phyloP scores from a whole-genome alignment of 2,113 vertebrate species.

The Melospiza melodia region DNA sequence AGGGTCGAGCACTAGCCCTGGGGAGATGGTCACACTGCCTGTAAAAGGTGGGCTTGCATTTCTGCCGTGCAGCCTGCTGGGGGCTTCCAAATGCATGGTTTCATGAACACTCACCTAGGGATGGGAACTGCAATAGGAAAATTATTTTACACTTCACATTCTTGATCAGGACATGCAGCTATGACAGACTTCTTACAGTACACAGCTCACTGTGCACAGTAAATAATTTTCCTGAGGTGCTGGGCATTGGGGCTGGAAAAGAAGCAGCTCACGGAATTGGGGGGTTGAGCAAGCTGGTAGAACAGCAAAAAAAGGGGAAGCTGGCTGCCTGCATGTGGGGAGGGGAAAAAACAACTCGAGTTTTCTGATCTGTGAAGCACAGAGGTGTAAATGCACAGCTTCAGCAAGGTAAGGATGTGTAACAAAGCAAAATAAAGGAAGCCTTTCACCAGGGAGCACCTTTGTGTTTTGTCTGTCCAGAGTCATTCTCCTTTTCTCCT shows the following conservation, averaged over 20 bases:
- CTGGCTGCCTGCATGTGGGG: background rate
- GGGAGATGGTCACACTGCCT: background rate
- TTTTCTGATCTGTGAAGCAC: background rate
- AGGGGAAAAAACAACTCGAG: background rate
- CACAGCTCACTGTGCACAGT: background rate
- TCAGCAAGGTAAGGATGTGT: background rate
- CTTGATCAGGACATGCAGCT: background rate
- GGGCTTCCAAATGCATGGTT: background rate
- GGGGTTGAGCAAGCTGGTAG: background rate
- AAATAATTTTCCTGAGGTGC: background rate
- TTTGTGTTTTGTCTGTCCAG: background rate
- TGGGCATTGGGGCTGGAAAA: background rate
- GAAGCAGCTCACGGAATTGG: rapidly evolving
- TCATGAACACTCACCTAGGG: background rate
- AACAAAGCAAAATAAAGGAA: background rate
- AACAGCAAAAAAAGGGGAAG: background rate
- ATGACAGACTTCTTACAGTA: background rate
- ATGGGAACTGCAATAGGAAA: background rate
- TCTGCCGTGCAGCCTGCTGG: background rate
- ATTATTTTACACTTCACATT: background rate
- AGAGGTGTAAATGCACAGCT: background rate
- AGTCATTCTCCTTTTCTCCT: background rate
- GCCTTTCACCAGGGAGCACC: background rate
- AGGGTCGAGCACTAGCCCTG: constrained; percentile 57
- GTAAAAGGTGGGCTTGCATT: background rate